Conservation (phyloP, 2,797 vertebrate species). For the Myripristis jacobus region DNA sequence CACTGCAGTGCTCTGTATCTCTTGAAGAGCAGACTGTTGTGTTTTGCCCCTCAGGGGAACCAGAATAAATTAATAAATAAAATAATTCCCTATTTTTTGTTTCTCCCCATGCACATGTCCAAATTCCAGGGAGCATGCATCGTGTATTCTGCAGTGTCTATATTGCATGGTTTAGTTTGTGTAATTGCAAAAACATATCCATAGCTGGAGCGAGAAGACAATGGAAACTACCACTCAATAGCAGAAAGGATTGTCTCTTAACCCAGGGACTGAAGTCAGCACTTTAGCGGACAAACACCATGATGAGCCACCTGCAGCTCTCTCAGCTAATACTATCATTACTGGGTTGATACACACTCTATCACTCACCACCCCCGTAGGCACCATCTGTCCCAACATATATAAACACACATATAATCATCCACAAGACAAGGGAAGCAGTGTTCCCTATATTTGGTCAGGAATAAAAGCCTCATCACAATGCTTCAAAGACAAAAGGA, state of each 20-base stretch:
- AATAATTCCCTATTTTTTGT: background rate
- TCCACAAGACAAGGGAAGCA: slow-evolving; percentile 43
- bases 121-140: background rate
- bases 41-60: background rate
- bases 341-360: slow-evolving; percentile 55
- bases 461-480: slow-evolving; percentile 52
- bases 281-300: slow-evolving; percentile 72
- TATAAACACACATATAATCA: slow-evolving; percentile 39
- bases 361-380: slow-evolving; percentile 64
- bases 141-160: background rate
- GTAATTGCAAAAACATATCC: background rate
- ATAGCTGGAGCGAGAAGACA: slow-evolving; percentile 6
- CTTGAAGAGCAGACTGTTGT: too few species aligned
- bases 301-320: slow-evolving; percentile 71
- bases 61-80: background rate
- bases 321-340: slow-evolving; percentile 71
- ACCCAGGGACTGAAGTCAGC: slow-evolving; percentile 65
- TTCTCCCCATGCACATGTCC: background rate
- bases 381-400: slow-evolving; percentile 66
- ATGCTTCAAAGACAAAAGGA: slow-evolving; percentile 33
- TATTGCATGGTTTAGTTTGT: background rate
- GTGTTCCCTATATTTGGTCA: slow-evolving; percentile 25
- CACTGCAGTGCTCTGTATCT: background rate
- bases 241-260: slow-evolving; percentile 54
- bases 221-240: slow-evolving; percentile 49